Percentiles rank a stretch among this genome's conserved stretches.
These are phyloP conservation scores for Papilio polyxenes DNA, from an alignment of 1,140 invertebrate species.

Conservation along the genomic window DNA sequence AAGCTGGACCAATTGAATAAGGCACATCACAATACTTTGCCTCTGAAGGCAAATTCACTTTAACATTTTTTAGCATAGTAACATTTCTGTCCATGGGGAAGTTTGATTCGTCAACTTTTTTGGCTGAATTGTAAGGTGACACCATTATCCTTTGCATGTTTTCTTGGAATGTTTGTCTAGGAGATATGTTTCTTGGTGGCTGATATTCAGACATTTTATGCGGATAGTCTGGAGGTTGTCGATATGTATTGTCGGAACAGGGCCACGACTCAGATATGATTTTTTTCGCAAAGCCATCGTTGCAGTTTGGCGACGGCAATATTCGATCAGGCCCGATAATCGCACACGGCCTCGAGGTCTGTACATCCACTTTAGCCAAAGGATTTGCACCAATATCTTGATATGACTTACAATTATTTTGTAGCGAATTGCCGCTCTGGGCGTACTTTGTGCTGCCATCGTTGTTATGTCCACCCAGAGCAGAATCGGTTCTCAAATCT, in stretches of 20 bases:
- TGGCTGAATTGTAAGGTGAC: constrained; percentile 66
- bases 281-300: constrained; percentile 66
- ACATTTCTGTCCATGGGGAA: constrained; percentile 48
- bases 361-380: constrained; percentile 68
- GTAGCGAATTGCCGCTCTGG: constrained; percentile 54
- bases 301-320: constrained; percentile 54
- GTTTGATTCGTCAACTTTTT: constrained; percentile 64
- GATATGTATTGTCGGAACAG: constrained; percentile 58
- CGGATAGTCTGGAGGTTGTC: constrained; percentile 63
- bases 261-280: constrained; percentile 61
- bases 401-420: constrained; percentile 63
- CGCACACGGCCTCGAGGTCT: constrained; percentile 71
- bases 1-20: constrained; percentile 68
- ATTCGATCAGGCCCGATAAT: constrained; percentile 77
- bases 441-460: constrained; percentile 68
- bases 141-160: constrained; percentile 78
- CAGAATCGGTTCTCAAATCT: constrained; percentile 65
- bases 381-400: constrained; percentile 67
- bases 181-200: constrained; percentile 76
- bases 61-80: constrained; percentile 58
- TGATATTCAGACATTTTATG: constrained; percentile 65
- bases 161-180: constrained; percentile 79
- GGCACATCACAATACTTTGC: constrained; percentile 78
- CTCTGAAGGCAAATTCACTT: constrained; percentile 62
- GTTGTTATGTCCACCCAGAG: constrained; percentile 59